A percentile compares a stretch with the other conserved stretches of the same genome.
Conservation (phyloP, 2,113 vertebrate genomes). For the Brachyhypopomus occidentalis region DNA sequence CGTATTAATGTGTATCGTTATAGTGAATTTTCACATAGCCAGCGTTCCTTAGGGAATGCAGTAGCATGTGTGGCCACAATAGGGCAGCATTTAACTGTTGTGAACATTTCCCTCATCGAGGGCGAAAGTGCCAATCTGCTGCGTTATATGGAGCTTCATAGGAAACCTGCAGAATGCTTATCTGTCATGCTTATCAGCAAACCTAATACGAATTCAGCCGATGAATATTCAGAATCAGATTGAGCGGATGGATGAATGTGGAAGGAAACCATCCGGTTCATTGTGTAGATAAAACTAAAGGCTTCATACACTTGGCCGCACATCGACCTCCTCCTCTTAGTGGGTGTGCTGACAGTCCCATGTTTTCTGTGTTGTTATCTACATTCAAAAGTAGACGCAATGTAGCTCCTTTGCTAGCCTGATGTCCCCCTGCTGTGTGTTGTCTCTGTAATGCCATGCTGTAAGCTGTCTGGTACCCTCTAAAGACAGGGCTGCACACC, state of each 20-base stretch:
- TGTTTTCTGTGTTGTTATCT: constrained; percentile 34
- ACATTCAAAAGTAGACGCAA: constrained; percentile 31
- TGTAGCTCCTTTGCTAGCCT: constrained; percentile 41
- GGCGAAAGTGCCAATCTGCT: neutral
- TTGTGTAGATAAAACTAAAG: constrained; percentile 4
- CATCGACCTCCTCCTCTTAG: constrained; percentile 17
- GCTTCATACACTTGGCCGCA: constrained; percentile 18
- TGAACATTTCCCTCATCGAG: neutral
- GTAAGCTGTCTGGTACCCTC: constrained; percentile 50
- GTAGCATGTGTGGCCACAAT: constrained; percentile 34
- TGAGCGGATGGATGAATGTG: neutral
- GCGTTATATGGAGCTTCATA: neutral
- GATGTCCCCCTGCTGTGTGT: constrained; percentile 45
- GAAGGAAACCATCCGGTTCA: constrained; percentile 7
- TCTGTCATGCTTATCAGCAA: neutral
- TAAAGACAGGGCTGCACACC: constrained; percentile 68
- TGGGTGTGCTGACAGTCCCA: constrained; percentile 17
- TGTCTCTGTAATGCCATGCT: constrained; percentile 44
- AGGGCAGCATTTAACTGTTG: constrained; percentile 37
- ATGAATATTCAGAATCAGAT: neutral
- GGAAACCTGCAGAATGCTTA: neutral
- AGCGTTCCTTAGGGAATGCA: constrained; percentile 3
- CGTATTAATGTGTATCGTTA: neutral
- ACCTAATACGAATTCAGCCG: neutral
- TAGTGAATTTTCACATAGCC: neutral